Evolutionary conservation across 2,888 invertebrate species (phyloP).

Genomic region (Thymelicus acteon): DNA sequence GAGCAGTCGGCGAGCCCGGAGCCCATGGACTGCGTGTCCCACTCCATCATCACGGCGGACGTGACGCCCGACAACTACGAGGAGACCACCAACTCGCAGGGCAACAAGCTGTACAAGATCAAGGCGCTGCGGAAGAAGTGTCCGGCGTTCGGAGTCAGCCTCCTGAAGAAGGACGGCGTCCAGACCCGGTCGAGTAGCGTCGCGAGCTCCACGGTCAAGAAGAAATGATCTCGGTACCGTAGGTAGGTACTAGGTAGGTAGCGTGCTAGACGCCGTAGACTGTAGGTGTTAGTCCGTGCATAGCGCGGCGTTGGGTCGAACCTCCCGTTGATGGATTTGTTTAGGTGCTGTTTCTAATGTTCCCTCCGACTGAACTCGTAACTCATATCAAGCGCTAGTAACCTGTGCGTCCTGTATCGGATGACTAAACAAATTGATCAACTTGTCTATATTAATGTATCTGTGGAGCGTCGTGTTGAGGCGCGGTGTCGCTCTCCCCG

Average conservation of each 20-base stretch:
- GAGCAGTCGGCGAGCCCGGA: conserved; percentile 78
- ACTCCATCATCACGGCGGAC: conserved; percentile 73
- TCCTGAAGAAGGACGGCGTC: conserved; percentile 75
- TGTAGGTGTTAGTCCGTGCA: conserved; percentile 56
- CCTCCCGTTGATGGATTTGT: conserved; percentile 56
- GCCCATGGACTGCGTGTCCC: conserved; percentile 76
- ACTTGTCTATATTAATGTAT: conserved; percentile 46
- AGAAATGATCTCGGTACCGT: conserved; percentile 76
- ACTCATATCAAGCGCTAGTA: conserved; percentile 62
- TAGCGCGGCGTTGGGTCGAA: conserved; percentile 58
- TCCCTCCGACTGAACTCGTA: conserved; percentile 60
- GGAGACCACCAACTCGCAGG: conserved; percentile 78
- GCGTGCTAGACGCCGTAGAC: conserved; percentile 51
- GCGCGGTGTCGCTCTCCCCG: conserved; percentile 54
- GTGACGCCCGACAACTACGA: conserved; percentile 76
- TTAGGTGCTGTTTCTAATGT: conserved; percentile 49
- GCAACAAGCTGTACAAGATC: conserved; percentile 79
- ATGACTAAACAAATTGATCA: conserved; percentile 62
- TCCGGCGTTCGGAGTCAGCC: conserved; percentile 70
- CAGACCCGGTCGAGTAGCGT: conserved; percentile 79
- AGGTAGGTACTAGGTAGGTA: conserved; percentile 39
- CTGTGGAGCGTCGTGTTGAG: conserved; percentile 1
- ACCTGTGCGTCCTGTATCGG: conserved; percentile 37
- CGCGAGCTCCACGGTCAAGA: conserved; percentile 72
- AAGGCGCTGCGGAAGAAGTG: conserved; percentile 79